Base-by-base conservation (phyloP, 2,888 invertebrate genomes). In the Thumatha senex region DNA sequence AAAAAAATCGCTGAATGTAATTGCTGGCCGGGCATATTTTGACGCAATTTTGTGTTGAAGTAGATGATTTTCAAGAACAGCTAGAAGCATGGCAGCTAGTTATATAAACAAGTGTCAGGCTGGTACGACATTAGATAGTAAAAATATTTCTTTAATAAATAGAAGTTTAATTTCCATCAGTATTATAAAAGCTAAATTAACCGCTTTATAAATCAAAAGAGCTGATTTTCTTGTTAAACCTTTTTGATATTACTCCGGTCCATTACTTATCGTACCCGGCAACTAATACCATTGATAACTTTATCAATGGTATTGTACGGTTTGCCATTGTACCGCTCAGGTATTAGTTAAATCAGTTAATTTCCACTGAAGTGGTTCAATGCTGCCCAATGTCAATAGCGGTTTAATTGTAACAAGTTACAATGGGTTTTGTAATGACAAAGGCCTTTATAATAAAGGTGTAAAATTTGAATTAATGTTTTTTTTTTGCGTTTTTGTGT, bases 301-400 rank as follows among this genome's bases (percentile, higher is more conserved):
- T 48, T 40, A 48, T 52, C 40, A 52, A 52, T 44, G 35, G 40
- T 18, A 34, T 47, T 47, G 46, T 51, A 24, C 35, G 40, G 35
- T 48, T 24, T 44, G 31, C 36, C 18, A 39, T 47, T 43, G 51
- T 51, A 33, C 30, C 36, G 34, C 47, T 40, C 11, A 18, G 39
- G 43, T 51, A 47, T 47, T 48, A 48, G 44, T 48, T 15, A 47
- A 43, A 47, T 38, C 38, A 38, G 51, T 47, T 48, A 42, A 52
- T 52, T 48, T 36, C 33, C 35, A 35, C 44, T 47, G 40, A 52
- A 51, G 30, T 24, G 34, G 14, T 41, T 43, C 31, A 42, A 18
- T 40, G 38, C 29, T 12, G 18, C 34, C 40, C 42, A 39, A 47
- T 18, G 36, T 34, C 18, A 47, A 46, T 43, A 30, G 30, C 40